Percentiles rank a stretch among this genome's conserved stretches.
phyloP scores from a whole-genome alignment of 2,113 vertebrate species.

The Caranx ignobilis region DNA sequence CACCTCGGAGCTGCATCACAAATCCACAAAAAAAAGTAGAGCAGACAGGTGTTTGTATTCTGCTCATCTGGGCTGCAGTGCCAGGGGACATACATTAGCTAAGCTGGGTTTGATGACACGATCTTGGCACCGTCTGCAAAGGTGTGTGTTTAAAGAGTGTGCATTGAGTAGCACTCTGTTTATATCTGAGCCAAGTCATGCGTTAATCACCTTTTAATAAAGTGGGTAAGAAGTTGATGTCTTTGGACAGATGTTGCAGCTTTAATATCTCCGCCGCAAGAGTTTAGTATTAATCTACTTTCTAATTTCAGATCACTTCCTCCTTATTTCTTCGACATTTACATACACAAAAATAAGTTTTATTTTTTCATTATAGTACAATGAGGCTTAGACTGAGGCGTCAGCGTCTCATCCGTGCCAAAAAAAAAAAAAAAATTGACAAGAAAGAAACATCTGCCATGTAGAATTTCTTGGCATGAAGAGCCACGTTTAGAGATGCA shows the following conservation, averaged over 20 bases:
- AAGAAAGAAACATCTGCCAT: slow-evolving; percentile 30
- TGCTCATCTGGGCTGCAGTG: slow-evolving; percentile 57
- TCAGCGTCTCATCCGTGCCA: slow-evolving; percentile 7
- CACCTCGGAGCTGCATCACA: slow-evolving; percentile 49
- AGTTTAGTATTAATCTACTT: slow-evolving; percentile 29
- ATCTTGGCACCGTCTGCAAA: slow-evolving; percentile 70
- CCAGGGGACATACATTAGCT: slow-evolving; percentile 64
- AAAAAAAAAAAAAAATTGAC: not conserved
- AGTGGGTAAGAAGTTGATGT: slow-evolving; percentile 47
- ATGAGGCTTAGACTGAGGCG: not conserved
- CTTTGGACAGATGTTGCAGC: slow-evolving; percentile 58
- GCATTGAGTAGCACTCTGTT: slow-evolving; percentile 36
- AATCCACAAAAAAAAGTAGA: slow-evolving; percentile 57
- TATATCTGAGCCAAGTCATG: slow-evolving; percentile 60
- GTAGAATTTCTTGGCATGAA: slow-evolving; percentile 9
- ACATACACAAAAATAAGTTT: slow-evolving; percentile 7
- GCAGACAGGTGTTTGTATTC: slow-evolving; percentile 72
- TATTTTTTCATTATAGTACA: not conserved
- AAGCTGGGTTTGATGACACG: slow-evolving; percentile 69
- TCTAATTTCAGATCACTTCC: slow-evolving; percentile 31
- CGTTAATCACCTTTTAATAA: slow-evolving; percentile 62
- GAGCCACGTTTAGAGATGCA: slow-evolving; percentile 17
- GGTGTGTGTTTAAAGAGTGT: slow-evolving; percentile 68
- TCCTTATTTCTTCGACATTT: not conserved
- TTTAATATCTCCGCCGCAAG: slow-evolving; percentile 6